Conservation (phyloP, 2,888 invertebrate species). For the Drosophila nr. perissopoda region DNA sequence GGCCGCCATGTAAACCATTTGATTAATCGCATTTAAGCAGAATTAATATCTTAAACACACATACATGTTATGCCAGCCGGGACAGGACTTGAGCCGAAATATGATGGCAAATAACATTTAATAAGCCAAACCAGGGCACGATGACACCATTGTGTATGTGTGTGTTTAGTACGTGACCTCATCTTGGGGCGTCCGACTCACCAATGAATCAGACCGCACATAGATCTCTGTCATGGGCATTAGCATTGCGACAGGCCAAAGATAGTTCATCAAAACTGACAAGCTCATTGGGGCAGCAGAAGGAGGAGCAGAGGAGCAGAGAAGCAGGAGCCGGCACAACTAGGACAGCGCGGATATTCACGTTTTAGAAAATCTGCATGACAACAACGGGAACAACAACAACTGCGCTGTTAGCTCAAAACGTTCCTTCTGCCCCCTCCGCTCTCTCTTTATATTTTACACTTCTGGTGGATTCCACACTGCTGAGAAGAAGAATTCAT, state of each 20-base stretch:
- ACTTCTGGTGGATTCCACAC: slow-evolving; percentile 35
- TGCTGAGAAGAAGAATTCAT: slow-evolving; percentile 69
- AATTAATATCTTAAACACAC: slow-evolving; percentile 67
- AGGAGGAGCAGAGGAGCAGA: slow-evolving; percentile 32
- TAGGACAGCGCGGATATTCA: slow-evolving; percentile 42
- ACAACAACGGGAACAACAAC: slow-evolving; percentile 8
- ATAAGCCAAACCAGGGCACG: slow-evolving; percentile 70
- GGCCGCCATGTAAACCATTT: slow-evolving; percentile 26
- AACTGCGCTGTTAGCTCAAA: slow-evolving; percentile 13
- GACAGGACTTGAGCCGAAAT: slow-evolving; percentile 13
- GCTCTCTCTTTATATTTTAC: not conserved
- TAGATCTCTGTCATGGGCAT: slow-evolving; percentile 75
- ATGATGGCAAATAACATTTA: slow-evolving; percentile 65
- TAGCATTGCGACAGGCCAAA: slow-evolving; percentile 63
- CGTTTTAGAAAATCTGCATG: slow-evolving; percentile 66
- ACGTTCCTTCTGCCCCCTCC: not conserved
- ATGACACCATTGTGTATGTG: slow-evolving; percentile 46
- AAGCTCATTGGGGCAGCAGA: slow-evolving; percentile 63
- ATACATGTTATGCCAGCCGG: slow-evolving; percentile 5
- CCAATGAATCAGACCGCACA: slow-evolving; percentile 77
- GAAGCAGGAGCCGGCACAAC: slow-evolving; percentile 3
- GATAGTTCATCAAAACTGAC: slow-evolving; percentile 79
- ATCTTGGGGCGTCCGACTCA: slow-evolving; percentile 48
- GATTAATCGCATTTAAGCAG: slow-evolving; percentile 74
- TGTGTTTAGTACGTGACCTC: slow-evolving; percentile 56